These are phyloP conservation scores for Heliconius ismenius DNA, from an alignment of 2,888 invertebrate genomes.

Conservation along the genomic window DNA sequence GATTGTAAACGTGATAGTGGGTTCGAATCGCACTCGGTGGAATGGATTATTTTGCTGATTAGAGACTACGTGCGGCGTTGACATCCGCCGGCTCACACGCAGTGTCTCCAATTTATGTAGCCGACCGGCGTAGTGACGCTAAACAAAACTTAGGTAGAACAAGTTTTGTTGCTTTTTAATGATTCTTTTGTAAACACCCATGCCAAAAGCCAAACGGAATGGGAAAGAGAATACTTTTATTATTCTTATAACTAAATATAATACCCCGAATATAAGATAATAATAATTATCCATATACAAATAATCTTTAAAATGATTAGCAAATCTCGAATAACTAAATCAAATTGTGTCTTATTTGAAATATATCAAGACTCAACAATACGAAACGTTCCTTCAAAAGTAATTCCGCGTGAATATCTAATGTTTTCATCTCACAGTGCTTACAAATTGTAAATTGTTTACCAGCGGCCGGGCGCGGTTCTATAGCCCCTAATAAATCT, in stretches of 20 bases:
- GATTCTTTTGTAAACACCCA: too few relatives aligned
- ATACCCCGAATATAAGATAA: too few relatives aligned
- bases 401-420: constrained; percentile 20
- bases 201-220: too few relatives aligned
- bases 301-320: not conserved
- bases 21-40: not conserved
- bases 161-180: too few relatives aligned
- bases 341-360: not conserved
- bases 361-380: constrained; percentile 12
- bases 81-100: too few relatives aligned
- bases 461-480: constrained; percentile 24
- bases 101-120: too few relatives aligned
- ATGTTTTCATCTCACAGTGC: constrained; percentile 22
- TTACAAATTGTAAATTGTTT: constrained; percentile 36
- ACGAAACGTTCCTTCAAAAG: constrained; percentile 4
- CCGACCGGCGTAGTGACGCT: too few relatives aligned
- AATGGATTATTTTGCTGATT: too few relatives aligned
- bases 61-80: too few relatives aligned
- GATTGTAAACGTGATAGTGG: not conserved
- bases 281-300: not conserved
- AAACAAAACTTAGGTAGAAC: too few relatives aligned
- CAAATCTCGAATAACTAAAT: not conserved
- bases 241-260: too few relatives aligned
- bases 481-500: constrained; percentile 38
- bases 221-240: too few relatives aligned